Evolutionary conservation across 1,140 invertebrate species (phyloP).

Genomic region (Rhyzopertha dominica): DNA sequence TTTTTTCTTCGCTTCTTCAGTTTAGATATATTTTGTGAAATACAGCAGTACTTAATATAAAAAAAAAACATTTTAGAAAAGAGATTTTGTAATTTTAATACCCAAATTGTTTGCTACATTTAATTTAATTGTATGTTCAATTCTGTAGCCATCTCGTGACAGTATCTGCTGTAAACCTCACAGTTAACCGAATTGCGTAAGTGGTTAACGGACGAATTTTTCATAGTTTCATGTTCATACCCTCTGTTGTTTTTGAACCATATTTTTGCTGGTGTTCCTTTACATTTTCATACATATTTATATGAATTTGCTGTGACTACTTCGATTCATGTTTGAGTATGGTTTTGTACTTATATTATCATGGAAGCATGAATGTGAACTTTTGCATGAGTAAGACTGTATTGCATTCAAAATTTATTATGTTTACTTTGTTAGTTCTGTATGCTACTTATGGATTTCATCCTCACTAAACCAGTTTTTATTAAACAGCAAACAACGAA

Average conservation of each 20-base stretch:
- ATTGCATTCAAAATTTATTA: no score
- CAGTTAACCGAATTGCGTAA: constrained; percentile 87
- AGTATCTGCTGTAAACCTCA: constrained; percentile 82
- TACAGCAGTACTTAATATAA: not conserved
- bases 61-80: not conserved
- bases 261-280: constrained; percentile 7
- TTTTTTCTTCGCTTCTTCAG: no score
- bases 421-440: no score
- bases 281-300: no score
- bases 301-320: no score
- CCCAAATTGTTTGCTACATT: constrained; percentile 3
- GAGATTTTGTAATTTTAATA: constrained; percentile 35
- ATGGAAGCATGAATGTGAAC: no score
- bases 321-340: no score
- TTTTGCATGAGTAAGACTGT: no score
- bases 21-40: no score
- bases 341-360: no score
- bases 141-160: constrained; percentile 80
- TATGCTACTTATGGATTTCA: constrained; percentile 3
- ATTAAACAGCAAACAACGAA: constrained; percentile 39
- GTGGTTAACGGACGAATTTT: constrained; percentile 45
- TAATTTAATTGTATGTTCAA: constrained; percentile 39
- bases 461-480: constrained; percentile 8
- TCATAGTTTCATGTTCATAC: constrained; percentile 19
- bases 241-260: constrained; percentile 3